Conservation (phyloP, 2,888 invertebrate genomes). For the Orthonevra nobilis region DNA sequence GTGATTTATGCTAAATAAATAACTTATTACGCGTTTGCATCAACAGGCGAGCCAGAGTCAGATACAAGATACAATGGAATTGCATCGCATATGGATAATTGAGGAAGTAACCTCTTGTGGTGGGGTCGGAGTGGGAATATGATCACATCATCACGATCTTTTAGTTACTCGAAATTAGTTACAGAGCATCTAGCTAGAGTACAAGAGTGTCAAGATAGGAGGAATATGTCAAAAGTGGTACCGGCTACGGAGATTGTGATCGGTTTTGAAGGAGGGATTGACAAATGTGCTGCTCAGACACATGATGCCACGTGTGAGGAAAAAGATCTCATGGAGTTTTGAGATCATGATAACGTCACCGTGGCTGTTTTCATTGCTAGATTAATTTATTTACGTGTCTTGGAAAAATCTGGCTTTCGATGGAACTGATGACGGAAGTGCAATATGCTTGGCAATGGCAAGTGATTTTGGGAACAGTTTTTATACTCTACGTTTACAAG, state of each 20-base stretch:
- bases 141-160: constrained; percentile 18
- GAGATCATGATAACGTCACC: constrained; percentile 1
- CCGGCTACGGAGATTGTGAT: too few relatives aligned
- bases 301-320: neutral
- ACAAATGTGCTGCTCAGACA: constrained; percentile 13
- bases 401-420: neutral
- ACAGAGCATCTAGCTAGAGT: neutral
- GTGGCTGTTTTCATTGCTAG: neutral
- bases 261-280: constrained; percentile 10
- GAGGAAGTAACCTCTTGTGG: constrained; percentile 56
- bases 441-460: too few relatives aligned
- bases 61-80: too few relatives aligned
- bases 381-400: too few relatives aligned
- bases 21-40: constrained; percentile 41
- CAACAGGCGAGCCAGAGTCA: neutral
- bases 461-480: too few relatives aligned
- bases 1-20: constrained; percentile 30
- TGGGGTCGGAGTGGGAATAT: neutral
- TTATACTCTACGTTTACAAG: too few relatives aligned
- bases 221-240: constrained; percentile 3
- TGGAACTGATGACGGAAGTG: constrained; percentile 1
- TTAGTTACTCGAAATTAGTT: neutral
- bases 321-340: constrained; percentile 1
- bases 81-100: constrained; percentile 40
- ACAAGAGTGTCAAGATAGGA: neutral